A percentile compares a stretch with the other conserved stretches of the same genome.
Evolutionary conservation across 2,888 invertebrate species (phyloP).

Genomic region (Oegoconia quadripuncta): DNA sequence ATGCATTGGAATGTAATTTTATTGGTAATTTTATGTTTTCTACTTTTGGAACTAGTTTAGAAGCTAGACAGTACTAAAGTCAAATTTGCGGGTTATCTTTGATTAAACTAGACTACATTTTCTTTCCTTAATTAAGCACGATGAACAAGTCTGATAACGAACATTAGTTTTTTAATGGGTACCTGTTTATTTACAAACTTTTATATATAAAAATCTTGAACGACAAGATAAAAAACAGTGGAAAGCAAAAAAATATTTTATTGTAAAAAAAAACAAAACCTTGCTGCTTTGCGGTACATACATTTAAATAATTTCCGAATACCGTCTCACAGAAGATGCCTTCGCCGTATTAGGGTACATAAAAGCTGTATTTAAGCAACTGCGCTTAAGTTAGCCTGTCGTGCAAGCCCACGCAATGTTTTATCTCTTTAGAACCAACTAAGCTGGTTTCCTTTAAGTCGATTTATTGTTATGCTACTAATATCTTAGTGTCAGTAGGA

Average conservation of each 20-base stretch:
- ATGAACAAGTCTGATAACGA: too few species aligned
- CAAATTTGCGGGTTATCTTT: too few species aligned
- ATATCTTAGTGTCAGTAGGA: conserved; percentile 52
- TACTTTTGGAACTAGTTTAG: conserved; percentile 35
- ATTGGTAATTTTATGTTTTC: conserved; percentile 36
- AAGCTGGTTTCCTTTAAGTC: conserved; percentile 65
- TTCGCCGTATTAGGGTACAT: conserved; percentile 53
- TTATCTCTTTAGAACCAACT: conserved; percentile 66
- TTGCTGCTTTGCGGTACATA: conserved; percentile 18
- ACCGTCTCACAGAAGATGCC: conserved; percentile 29
- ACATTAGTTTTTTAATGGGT: too few species aligned
- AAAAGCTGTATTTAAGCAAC: conserved; percentile 68
- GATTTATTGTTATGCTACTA: conserved; percentile 72
- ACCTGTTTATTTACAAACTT: too few species aligned
- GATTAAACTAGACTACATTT: background rate
- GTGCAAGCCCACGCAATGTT: conserved; percentile 63
- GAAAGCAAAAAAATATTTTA: too few species aligned
- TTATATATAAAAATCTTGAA: too few species aligned
- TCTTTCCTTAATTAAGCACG: too few species aligned
- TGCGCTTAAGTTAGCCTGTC: conserved; percentile 48
- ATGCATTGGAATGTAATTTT: conserved; percentile 48
- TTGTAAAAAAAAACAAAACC: conserved; percentile 25
- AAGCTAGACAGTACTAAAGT: conserved; percentile 28
- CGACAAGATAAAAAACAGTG: too few species aligned
- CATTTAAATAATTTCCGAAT: conserved; percentile 25